phyloP scores from a whole-genome alignment of 2,888 invertebrate genomes.

The Thyatira batis region DNA sequence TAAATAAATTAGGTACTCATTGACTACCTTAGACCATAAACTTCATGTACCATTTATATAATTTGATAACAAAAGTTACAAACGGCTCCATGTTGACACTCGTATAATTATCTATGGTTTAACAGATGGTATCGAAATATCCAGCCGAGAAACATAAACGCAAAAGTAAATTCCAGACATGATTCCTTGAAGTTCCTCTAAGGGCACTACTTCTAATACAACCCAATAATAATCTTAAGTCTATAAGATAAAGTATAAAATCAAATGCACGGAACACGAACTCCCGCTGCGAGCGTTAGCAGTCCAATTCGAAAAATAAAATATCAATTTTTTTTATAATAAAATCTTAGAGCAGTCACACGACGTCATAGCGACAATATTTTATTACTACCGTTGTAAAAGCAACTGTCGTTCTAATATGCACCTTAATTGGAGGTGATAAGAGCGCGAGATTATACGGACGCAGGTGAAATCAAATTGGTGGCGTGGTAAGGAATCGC shows the following conservation, averaged over 20 bases:
- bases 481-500: slow-evolving; percentile 57
- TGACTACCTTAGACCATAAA: background rate
- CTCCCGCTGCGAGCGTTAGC: slow-evolving; percentile 79
- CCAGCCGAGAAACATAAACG: slow-evolving; percentile 50
- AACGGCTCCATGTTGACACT: slow-evolving; percentile 21
- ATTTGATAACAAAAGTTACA: background rate
- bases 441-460: slow-evolving; percentile 27
- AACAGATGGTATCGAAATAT: slow-evolving; percentile 62
- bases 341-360: slow-evolving; percentile 79
- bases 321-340: slow-evolving; percentile 79
- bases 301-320: slow-evolving; percentile 75
- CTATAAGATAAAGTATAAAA: slow-evolving; percentile 37
- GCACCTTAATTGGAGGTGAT: slow-evolving; percentile 42
- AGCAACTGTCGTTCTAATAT: slow-evolving; percentile 31
- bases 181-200: slow-evolving; percentile 67
- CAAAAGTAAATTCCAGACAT: slow-evolving; percentile 60
- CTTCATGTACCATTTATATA: background rate
- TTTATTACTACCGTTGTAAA: slow-evolving; percentile 30
- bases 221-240: slow-evolving; percentile 41
- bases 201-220: slow-evolving; percentile 34
- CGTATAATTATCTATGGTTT: slow-evolving; percentile 27
- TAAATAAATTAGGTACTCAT: background rate
- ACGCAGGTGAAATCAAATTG: slow-evolving; percentile 25
- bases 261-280: slow-evolving; percentile 28
- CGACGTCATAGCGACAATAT: slow-evolving; percentile 58